Percentiles rank a stretch among this genome's conserved stretches.
Conservation (phyloP, 2,888 invertebrate species). For the Uropetala carovei region DNA sequence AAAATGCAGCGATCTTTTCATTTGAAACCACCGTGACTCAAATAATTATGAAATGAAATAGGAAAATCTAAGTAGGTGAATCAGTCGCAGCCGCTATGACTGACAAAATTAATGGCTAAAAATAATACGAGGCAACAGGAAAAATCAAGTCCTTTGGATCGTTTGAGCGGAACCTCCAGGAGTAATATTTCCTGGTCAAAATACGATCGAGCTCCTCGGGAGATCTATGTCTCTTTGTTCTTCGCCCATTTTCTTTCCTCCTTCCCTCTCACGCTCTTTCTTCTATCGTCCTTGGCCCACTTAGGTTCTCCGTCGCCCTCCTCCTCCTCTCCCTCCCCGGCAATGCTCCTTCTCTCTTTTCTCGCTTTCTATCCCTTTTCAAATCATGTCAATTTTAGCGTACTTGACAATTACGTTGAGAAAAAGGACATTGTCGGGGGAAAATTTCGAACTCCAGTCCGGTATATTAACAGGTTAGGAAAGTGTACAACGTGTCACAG, state of each 20-base stretch:
- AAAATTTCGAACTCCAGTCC: not conserved
- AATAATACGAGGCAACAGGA: too few relatives aligned
- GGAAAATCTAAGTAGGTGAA: not conserved
- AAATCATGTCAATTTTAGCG: not conserved
- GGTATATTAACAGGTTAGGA: too few relatives aligned
- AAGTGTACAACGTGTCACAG: too few relatives aligned
- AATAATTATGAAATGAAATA: not conserved
- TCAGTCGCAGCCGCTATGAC: not conserved
- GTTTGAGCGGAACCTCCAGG: too few relatives aligned
- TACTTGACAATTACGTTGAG: not conserved
- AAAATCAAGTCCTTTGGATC: too few relatives aligned
- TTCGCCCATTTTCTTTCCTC: not conserved
- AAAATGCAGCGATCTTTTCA: too few relatives aligned
- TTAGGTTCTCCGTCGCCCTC: not conserved
- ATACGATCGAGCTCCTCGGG: too few relatives aligned
- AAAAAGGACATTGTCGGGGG: too few relatives aligned
- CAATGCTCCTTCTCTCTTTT: constrained; percentile 16
- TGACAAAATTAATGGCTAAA: too few relatives aligned
- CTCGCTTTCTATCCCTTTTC: not conserved
- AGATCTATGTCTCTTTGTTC: not conserved
- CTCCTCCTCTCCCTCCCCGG: not conserved
- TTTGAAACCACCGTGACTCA: not conserved
- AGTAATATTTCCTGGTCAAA: too few relatives aligned
- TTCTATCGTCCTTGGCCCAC: not conserved
- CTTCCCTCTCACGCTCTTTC: not conserved